Evolutionary conservation across 2,113 vertebrate genomes (phyloP).

Genomic region (Nycticryphes semicollaris): DNA sequence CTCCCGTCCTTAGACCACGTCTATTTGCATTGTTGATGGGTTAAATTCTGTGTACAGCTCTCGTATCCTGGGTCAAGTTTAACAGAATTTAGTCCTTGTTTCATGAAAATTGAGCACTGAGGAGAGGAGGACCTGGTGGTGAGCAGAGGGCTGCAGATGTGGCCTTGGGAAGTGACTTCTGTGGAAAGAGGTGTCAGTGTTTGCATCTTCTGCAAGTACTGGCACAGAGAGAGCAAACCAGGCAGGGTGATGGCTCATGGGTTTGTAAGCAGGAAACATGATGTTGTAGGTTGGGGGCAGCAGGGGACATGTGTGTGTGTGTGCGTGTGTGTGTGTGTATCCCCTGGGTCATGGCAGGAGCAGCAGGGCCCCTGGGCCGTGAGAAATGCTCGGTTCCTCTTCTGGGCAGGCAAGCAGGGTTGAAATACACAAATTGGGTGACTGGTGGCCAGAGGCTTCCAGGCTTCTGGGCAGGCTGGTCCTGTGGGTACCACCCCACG

Average conservation of each 20-base stretch:
- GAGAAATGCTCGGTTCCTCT: neutral
- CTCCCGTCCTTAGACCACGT: neutral
- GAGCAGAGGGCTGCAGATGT: neutral
- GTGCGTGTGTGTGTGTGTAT: neutral
- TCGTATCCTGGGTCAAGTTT: fast-evolving
- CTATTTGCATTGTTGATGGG: neutral
- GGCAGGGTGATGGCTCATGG: neutral
- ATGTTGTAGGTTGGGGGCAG: fast-evolving
- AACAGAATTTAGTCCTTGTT: neutral
- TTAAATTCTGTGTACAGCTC: neutral
- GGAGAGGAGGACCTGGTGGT: neutral
- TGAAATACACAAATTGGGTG: neutral
- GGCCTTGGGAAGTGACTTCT: neutral
- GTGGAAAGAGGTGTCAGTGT: neutral
- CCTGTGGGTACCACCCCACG: fast-evolving
- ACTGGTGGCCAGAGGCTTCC: neutral
- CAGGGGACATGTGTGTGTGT: fast-evolving
- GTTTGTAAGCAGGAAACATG: fast-evolving
- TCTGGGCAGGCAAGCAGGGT: neutral
- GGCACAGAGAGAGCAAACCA: neutral
- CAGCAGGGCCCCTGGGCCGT: fast-evolving
- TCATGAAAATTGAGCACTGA: fast-evolving
- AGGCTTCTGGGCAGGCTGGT: neutral
- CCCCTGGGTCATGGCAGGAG: fast-evolving
- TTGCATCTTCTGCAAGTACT: neutral